Percentiles rank a stretch among this genome's conserved stretches.
phyloP scores from a whole-genome alignment of 2,797 vertebrate species.

The Oophaga sylvatica region DNA sequence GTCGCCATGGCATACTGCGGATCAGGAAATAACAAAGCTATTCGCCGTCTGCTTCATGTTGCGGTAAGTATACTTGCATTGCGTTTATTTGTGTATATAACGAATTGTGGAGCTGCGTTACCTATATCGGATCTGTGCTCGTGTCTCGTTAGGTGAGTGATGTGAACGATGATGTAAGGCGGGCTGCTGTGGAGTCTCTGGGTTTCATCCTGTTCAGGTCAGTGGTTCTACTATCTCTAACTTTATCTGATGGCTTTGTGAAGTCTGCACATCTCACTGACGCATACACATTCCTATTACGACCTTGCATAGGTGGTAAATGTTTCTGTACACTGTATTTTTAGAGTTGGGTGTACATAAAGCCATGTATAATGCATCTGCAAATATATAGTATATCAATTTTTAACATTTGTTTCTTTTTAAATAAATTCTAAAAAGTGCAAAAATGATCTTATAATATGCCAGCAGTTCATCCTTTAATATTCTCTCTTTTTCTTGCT shows the following conservation, averaged over 20 bases:
- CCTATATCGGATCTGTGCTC: background rate
- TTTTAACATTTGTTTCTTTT: too few species aligned
- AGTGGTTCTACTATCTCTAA: background rate
- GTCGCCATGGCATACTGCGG: constrained; percentile 99
- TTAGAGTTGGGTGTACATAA: background rate
- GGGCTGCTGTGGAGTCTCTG: constrained; percentile 97
- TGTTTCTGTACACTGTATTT: background rate
- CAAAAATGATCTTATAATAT: too few species aligned
- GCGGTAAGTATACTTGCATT: constrained; percentile 82
- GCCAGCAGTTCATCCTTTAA: background rate
- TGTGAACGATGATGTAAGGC: constrained; percentile 95
- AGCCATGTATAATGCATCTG: background rate
- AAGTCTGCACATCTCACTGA: background rate
- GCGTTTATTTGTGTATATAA: background rate
- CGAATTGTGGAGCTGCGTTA: background rate
- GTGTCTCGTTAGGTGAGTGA: constrained; percentile 86
- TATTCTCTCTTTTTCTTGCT: too few species aligned
- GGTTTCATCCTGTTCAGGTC: constrained; percentile 99
- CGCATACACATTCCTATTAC: background rate
- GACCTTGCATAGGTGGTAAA: background rate
- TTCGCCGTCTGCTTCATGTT: constrained; percentile 93
- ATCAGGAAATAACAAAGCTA: constrained; percentile 98
- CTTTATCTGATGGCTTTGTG: background rate
- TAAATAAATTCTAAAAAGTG: too few species aligned
- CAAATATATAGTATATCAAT: too few species aligned